Conservation (phyloP, 2,797 vertebrate species). For the Sparidentex hasta region DNA sequence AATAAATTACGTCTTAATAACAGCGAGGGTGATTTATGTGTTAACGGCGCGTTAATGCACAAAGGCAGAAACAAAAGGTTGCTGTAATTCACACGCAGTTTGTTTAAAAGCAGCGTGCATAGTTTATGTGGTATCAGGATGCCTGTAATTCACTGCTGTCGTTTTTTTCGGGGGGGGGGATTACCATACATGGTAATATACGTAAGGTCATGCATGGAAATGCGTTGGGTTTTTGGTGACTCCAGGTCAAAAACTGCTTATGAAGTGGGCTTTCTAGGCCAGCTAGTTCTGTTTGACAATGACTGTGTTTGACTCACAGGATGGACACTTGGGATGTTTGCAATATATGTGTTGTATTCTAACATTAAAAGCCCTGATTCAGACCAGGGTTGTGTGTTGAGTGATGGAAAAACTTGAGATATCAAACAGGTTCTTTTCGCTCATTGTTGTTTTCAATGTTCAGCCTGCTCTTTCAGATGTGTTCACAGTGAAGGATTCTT, state of each 20-base stretch:
- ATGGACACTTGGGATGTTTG: conserved; percentile 33
- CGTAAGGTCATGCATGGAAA: conserved; percentile 9
- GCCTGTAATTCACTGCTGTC: neutral
- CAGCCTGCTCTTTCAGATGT: neutral
- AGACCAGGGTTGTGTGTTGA: neutral
- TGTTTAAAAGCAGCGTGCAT: conserved; percentile 2
- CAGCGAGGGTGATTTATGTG: conserved; percentile 69
- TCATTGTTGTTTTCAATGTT: neutral
- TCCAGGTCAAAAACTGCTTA: conserved; percentile 35
- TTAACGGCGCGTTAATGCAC: conserved; percentile 15
- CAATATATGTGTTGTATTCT: neutral
- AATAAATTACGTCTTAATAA: conserved; percentile 71
- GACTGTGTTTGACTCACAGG: conserved; percentile 12
- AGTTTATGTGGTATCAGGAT: neutral
- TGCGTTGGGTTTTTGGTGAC: conserved; percentile 19
- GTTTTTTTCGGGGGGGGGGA: neutral
- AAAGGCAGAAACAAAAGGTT: conserved; percentile 6
- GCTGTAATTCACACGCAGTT: conserved; percentile 28
- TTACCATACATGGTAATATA: conserved; percentile 9
- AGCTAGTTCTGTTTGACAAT: conserved; percentile 14
- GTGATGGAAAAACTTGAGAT: neutral
- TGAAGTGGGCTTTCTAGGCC: conserved; percentile 15
- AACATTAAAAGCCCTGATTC: neutral
- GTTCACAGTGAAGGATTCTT: neutral
- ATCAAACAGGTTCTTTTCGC: neutral